Conservation (phyloP, 1,140 invertebrate species). For the Hydropsyche tenuis region DNA sequence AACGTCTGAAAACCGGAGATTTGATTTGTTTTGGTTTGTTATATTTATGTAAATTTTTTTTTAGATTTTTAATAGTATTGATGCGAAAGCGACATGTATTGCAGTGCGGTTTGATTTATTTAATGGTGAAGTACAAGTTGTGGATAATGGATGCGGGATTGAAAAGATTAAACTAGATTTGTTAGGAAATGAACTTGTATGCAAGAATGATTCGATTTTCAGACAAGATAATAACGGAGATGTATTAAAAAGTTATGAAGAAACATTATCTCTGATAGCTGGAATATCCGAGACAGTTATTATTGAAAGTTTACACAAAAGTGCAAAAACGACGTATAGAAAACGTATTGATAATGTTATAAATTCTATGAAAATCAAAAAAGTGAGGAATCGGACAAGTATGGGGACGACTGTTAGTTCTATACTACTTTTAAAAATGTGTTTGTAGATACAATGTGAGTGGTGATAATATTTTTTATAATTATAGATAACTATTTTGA, state of each 20-base stretch:
- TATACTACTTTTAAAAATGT: slow-evolving; percentile 7
- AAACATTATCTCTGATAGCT: slow-evolving; percentile 66
- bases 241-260: slow-evolving; percentile 62
- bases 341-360: slow-evolving; percentile 58
- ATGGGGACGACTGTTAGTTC: slow-evolving; percentile 45
- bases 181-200: slow-evolving; percentile 65
- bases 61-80: slow-evolving; percentile 65
- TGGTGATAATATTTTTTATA: slow-evolving; percentile 56
- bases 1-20: too few species aligned
- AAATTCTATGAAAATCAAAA: slow-evolving; percentile 45
- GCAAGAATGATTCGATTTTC: too few species aligned
- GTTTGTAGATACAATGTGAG: slow-evolving; percentile 43
- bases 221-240: slow-evolving; percentile 50
- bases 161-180: slow-evolving; percentile 56
- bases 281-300: slow-evolving; percentile 59
- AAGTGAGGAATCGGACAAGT: slow-evolving; percentile 46
- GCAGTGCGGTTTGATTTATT: slow-evolving; percentile 64
- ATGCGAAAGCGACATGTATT: slow-evolving; percentile 65
- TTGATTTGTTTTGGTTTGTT: too few species aligned
- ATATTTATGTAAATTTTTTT: too few species aligned
- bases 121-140: slow-evolving; percentile 64
- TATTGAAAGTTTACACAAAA: slow-evolving; percentile 58
- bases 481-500: slow-evolving; percentile 57
- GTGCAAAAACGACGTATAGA: slow-evolving; percentile 55
- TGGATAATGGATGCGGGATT: slow-evolving; percentile 69